phyloP scores from a whole-genome alignment of 2,113 vertebrate genomes.

The Poeciliopsis occidentalis region DNA sequence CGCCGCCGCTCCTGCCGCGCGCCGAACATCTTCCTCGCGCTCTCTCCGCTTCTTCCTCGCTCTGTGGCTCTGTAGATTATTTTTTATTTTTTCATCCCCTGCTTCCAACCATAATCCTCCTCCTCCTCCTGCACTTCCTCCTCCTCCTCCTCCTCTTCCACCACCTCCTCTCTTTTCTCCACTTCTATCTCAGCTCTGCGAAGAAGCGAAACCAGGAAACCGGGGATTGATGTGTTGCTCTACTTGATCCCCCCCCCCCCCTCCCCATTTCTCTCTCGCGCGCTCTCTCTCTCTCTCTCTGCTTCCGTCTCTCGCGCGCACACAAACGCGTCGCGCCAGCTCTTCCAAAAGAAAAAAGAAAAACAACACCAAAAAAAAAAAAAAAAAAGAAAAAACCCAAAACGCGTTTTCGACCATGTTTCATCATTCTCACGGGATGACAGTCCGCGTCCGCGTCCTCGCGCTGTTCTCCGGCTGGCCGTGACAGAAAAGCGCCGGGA shows the following conservation, averaged over 20 bases:
- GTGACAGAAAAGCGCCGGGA: slow-evolving; percentile 83
- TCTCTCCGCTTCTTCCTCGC: slow-evolving; percentile 25
- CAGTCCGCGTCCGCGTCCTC: slow-evolving; percentile 76
- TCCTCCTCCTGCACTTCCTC: slow-evolving; percentile 43
- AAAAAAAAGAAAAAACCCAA: not conserved
- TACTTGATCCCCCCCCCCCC: slow-evolving; percentile 4
- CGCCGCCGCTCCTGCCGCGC: slow-evolving; percentile 45
- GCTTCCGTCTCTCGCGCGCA: slow-evolving; percentile 6
- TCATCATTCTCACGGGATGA: slow-evolving; percentile 62
- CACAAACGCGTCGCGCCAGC: slow-evolving; percentile 13
- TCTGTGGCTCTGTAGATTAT: slow-evolving; percentile 56
- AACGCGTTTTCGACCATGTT: slow-evolving; percentile 18
- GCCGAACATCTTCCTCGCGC: slow-evolving; percentile 39
- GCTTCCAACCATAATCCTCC: slow-evolving; percentile 61
- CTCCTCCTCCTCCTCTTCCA: slow-evolving; percentile 46
- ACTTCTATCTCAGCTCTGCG: slow-evolving; percentile 73
- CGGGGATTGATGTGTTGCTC: slow-evolving; percentile 63
- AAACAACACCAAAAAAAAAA: not conserved
- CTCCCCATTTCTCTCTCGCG: too few relatives aligned
- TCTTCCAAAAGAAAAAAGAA: not conserved
- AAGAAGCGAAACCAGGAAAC: slow-evolving; percentile 63
- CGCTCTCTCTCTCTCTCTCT: not conserved
- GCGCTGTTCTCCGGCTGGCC: slow-evolving; percentile 81
- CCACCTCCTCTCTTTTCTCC: slow-evolving; percentile 60
- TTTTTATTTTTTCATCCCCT: slow-evolving; percentile 45